Conservation (phyloP, 2,113 vertebrate species). For the Procavia capensis region DNA sequence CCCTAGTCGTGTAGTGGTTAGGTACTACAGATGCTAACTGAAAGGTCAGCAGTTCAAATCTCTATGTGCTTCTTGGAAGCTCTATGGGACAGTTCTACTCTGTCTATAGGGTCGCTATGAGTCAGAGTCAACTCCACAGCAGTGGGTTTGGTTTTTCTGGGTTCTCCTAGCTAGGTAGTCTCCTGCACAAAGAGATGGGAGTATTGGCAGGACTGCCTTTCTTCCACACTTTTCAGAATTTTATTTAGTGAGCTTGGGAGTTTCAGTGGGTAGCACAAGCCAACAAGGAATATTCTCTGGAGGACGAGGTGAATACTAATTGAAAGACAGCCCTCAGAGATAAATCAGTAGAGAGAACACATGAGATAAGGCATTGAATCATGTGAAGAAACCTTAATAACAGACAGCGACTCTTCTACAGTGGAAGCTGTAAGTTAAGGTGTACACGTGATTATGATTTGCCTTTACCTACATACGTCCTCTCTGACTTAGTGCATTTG, state of each 20-base stretch:
- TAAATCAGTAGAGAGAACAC: background rate
- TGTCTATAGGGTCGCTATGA: too few species aligned
- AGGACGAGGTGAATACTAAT: background rate
- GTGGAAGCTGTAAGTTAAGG: background rate
- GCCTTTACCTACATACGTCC: background rate
- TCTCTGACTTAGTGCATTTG: background rate
- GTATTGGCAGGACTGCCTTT: background rate
- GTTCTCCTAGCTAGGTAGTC: fast-evolving
- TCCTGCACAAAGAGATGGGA: background rate
- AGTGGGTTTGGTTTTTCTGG: too few species aligned
- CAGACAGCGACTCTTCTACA: background rate
- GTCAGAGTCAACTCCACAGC: too few species aligned
- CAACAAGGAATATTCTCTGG: background rate
- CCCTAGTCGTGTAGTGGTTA: too few species aligned
- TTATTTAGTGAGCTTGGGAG: background rate
- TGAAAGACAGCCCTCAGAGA: background rate
- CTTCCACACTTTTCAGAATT: background rate
- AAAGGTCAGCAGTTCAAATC: too few species aligned
- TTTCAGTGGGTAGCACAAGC: background rate
- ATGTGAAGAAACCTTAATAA: background rate
- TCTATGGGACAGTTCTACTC: too few species aligned
- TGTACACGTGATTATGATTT: background rate
- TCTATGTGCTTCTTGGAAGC: too few species aligned
- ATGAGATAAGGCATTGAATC: background rate
- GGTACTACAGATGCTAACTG: too few species aligned